phyloP scores from a whole-genome alignment of 1,140 invertebrate genomes.

The Phthorimaea operculella region DNA sequence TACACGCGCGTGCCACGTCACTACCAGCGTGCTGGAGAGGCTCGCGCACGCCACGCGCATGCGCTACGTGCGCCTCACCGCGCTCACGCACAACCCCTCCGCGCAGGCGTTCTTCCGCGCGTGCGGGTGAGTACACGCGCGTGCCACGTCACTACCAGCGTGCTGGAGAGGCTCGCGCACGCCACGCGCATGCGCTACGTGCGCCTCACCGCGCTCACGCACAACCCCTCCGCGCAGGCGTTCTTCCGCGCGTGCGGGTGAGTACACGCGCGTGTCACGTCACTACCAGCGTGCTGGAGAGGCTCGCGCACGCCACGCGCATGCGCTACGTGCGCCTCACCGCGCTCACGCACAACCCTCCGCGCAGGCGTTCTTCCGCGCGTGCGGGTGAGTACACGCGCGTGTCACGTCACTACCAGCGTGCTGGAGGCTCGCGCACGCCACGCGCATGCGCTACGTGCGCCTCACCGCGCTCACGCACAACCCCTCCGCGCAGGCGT shows the following conservation, averaged over 20 bases:
- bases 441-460: constrained; percentile 20
- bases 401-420: neutral
- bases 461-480: constrained; percentile 55
- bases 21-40: constrained; percentile 37
- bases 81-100: constrained; percentile 53
- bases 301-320: constrained; percentile 27
- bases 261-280: constrained; percentile 8
- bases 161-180: constrained; percentile 44
- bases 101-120: constrained; percentile 49
- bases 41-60: constrained; percentile 25
- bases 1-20: neutral
- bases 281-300: constrained; percentile 38
- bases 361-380: constrained; percentile 46
- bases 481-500: constrained; percentile 44
- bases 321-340: constrained; percentile 38
- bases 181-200: constrained; percentile 20
- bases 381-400: constrained; percentile 41
- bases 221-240: constrained; percentile 43
- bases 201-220: constrained; percentile 52
- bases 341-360: constrained; percentile 53
- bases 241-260: constrained; percentile 59
- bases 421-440: constrained; percentile 45
- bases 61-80: constrained; percentile 41
- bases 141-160: constrained; percentile 9
- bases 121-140: constrained; percentile 38